Conservation (phyloP, 2,888 invertebrate genomes). For the Drosophila demipolita region DNA sequence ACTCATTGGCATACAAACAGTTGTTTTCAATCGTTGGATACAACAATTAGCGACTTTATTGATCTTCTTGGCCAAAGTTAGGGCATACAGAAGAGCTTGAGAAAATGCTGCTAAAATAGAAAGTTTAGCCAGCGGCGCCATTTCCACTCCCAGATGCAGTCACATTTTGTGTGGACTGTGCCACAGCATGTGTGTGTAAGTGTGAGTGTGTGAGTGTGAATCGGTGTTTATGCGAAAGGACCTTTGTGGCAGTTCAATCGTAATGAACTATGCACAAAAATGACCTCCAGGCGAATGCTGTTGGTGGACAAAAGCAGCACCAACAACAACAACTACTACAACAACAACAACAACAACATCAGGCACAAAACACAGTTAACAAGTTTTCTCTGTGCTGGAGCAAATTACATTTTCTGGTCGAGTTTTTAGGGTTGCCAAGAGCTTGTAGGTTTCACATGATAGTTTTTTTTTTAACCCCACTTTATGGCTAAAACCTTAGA, state of each 20-base stretch:
- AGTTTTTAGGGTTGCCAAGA: conserved; percentile 62
- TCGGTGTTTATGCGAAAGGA: conserved; percentile 40
- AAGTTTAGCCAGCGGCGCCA: conserved; percentile 40
- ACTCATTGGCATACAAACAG: background rate
- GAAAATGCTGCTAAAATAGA: conserved; percentile 41
- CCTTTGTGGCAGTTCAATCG: conserved; percentile 77
- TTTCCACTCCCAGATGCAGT: conserved; percentile 30
- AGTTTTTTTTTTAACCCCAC: conserved; percentile 7
- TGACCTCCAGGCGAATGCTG: conserved; percentile 68
- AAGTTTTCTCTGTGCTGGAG: conserved; percentile 60
- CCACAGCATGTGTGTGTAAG: conserved; percentile 14
- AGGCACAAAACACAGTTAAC: conserved; percentile 50
- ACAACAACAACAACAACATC: conserved; percentile 20
- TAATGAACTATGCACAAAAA: conserved; percentile 79
- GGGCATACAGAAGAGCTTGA: conserved; percentile 24
- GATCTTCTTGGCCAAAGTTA: background rate
- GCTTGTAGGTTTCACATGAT: conserved; percentile 49
- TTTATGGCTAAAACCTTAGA: conserved; percentile 36
- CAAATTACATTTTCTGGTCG: conserved; percentile 69
- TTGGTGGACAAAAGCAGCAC: conserved; percentile 59
- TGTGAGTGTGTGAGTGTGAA: conserved; percentile 21
- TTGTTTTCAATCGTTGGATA: background rate
- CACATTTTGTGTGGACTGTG: conserved; percentile 12
- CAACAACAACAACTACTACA: conserved; percentile 28
- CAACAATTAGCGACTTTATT: background rate